Base-by-base conservation (phyloP, 2,113 vertebrate genomes). In the Acrocephalus kingi region DNA sequence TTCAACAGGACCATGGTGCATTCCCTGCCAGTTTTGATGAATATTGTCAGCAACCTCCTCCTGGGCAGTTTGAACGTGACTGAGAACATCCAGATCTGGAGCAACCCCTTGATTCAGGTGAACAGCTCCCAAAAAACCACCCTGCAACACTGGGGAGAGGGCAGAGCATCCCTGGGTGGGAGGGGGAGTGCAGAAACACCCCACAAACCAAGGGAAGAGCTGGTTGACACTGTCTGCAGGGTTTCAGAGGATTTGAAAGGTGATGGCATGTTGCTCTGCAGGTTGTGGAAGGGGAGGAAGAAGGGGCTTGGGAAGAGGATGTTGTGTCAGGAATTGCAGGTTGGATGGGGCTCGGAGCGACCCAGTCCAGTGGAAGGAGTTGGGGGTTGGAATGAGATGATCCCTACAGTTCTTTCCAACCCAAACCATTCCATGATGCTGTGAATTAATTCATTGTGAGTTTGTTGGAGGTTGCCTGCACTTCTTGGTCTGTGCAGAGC, bases 1-100 rank as follows among this genome's bases (percentile, higher is more conserved):
- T 99, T 99, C 96, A 99, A 99, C 96, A 99, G 98, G 72, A 99
- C 99, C 85, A 99, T 99, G 43, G 98, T 99, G 63, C 99, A 99
- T 93, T 99, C 99, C n/a, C 71, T 99, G 78, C 99, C 99, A 2
- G 98, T 99, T 90, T 76, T 98, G 45, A 98, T 99, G 90, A 99
- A 99, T 31, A 78, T 99, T 4, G 98, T 99, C 62, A 99, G 99
- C 97, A 99, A 99, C 39, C 98, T 99, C 16, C 97, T 99, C 11
- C 98, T 99, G 10, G 97, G 93, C 90, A 97, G 94, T 13, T 90
- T 98, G 30, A 99, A 99, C 1, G 97, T 98, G 15, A 98, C 98
- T 0, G 98, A 99, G 52, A 98, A 39, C 46, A 99, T 99, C 93
- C 97, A 98, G 23, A 97, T 99, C 67, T 99, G 99, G 99, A 99